Percentiles rank a stretch among this genome's conserved stretches.
Evolutionary conservation across 2,113 vertebrate species (phyloP).

Genomic region (Muntiacus muntjak): DNA sequence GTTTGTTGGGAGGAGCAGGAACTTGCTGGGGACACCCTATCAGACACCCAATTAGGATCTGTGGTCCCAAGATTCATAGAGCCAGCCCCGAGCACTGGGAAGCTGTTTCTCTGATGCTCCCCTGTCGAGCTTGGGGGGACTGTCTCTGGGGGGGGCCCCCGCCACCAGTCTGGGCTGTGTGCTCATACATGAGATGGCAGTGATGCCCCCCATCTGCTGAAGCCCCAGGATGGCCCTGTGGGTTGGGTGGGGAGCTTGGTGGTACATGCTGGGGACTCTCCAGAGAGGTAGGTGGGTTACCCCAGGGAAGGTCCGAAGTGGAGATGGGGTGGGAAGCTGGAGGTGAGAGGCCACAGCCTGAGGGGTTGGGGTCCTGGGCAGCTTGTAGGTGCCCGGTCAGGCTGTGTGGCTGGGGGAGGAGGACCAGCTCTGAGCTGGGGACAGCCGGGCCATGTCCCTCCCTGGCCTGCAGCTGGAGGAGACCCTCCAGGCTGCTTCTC

Average conservation of each 20-base stretch:
- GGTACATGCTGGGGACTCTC: neutral
- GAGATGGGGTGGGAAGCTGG: neutral
- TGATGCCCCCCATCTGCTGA: neutral
- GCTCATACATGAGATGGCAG: neutral
- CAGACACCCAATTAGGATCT: neutral
- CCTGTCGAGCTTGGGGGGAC: too few species aligned
- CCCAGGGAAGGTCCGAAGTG: neutral
- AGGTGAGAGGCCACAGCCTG: neutral
- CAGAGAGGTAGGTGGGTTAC: neutral
- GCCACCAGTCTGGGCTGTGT: neutral
- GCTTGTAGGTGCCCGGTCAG: neutral
- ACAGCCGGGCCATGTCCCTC: neutral
- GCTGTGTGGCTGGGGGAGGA: neutral
- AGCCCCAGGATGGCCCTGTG: neutral
- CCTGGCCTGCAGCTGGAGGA: neutral
- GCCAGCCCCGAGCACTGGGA: neutral
- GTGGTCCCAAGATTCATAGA: neutral
- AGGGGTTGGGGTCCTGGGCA: neutral
- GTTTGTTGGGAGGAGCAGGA: neutral
- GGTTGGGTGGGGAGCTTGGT: accelerated
- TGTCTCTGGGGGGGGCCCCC: too few species aligned
- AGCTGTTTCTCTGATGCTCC: neutral
- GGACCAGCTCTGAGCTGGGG: neutral
- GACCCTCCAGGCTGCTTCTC: neutral
- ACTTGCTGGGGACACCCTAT: neutral